Evolutionary conservation across 2,888 invertebrate species (phyloP), one percentile per base, ranked within the genome.

Genomic region (Mesorhabditis belari): DNA sequence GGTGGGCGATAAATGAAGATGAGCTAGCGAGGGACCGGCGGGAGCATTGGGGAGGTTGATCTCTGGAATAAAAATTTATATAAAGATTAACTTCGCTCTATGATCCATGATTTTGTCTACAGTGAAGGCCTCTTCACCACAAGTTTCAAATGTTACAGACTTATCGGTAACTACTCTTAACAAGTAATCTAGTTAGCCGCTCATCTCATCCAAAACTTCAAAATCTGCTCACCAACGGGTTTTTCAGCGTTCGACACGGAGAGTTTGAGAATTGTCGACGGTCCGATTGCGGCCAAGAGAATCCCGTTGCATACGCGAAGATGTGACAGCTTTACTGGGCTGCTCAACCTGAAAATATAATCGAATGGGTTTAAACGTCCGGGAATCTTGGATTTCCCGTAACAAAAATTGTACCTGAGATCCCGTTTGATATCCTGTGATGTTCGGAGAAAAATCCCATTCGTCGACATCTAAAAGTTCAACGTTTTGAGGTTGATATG

Each of bases 1-100:
- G 51, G 65, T 69, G 4, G 66, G 69, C n/a, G 76, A 74, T 2
- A 76, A 58, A 57, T 77, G 77, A 23, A 78, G 59, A 26, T 73
- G 58, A 3, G 69, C 65, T 21, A 76, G 67, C 23, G 61, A 54
- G 24, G 66, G 64, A 55, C 72, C 68, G 5, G 64, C 63, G 0
- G 57, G 44, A 5, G 64, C 58, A 3, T 75, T 60, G 2, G 70
- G 69, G n/a, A 77, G 61, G 6, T 56, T 6, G 17, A 77, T 55
- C 58, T 73, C 74, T 71, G 57, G 9, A 66, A 66, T 28, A 52
- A 53, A 52, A 35, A 3, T 35, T 4, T 29, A 56, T 28, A 50
- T 50, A 17, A 21, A 3, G 26, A 53, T 5, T 9, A 17, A 2
- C 12, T 29, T 27, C 51, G 29, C 49, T 3, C 1, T 55, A 0